Conservation (phyloP, 2,797 vertebrate species). For the Aythya fuligula region DNA sequence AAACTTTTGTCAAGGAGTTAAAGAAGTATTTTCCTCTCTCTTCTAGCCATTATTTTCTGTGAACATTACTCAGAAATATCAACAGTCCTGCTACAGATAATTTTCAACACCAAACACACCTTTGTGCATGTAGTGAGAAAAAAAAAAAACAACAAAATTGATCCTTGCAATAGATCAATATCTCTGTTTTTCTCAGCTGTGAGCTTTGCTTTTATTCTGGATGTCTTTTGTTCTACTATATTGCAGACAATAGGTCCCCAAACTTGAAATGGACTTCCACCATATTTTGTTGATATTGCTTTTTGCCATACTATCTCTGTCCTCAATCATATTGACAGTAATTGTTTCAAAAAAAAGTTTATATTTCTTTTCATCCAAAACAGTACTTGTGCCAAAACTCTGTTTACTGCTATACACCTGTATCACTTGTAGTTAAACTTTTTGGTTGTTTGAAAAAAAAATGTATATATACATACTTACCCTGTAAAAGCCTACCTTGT, state of each 20-base stretch:
- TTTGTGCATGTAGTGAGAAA: conserved; percentile 55
- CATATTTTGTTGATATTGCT: conserved; percentile 49
- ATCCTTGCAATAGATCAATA: conserved; percentile 49
- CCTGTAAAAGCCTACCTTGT: not conserved
- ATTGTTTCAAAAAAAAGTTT: conserved; percentile 10
- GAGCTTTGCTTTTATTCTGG: conserved; percentile 17
- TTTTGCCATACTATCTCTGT: conserved; percentile 5
- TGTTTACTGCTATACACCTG: not conserved
- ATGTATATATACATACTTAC: not conserved
- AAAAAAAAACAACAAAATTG: conserved; percentile 49
- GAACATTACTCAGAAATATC: conserved; percentile 47
- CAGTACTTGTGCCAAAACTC: not conserved
- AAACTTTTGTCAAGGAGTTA: conserved; percentile 30
- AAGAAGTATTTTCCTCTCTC: conserved; percentile 17
- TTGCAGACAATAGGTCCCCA: conserved; percentile 40
- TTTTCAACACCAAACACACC: conserved; percentile 47
- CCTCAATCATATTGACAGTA: conserved; percentile 61
- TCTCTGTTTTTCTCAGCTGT: conserved; percentile 5
- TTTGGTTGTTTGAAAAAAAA: not conserved
- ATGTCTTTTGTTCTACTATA: conserved; percentile 40
- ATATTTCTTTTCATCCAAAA: conserved; percentile 36
- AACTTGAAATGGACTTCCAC: conserved; percentile 56
- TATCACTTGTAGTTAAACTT: not conserved
- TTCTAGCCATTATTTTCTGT: conserved; percentile 31
- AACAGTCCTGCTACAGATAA: conserved; percentile 44